Evolutionary conservation across 2,888 invertebrate genomes (phyloP), one percentile per base, ranked within the genome.

Genomic region (Noctua janthe): DNA sequence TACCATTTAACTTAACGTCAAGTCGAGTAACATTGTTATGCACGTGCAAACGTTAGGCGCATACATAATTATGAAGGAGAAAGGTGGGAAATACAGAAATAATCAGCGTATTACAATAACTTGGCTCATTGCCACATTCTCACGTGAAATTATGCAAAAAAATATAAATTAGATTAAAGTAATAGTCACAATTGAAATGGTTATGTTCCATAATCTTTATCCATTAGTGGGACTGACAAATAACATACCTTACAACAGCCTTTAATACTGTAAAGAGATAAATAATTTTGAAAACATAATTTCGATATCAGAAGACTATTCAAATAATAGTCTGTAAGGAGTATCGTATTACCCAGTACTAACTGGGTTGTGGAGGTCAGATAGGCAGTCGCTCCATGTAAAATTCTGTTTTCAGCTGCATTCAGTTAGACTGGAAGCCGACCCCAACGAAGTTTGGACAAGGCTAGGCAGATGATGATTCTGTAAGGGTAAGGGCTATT

Each of bases 41-140:
- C 71, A 71, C 71, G 69, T 69, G 70, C 75, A 79, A 84, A 84
- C 83, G 87, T 83, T 81, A 83, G 72, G 64, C 13, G 87, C 81
- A 88, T 86, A 81, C 87, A 83, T 89, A 89, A 89, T 83, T 86
- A 73, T 79, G 62, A 69, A 86, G 83, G 70, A 83, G 84, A 88
- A 82, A 87, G 80, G 83, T 86, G 83, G 80, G 86, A 87, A 86
- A 82, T 78, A 80, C 80, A 78, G 74, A 78, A 80, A 76, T 82
- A 75, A 74, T 83, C 69, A 71, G 75, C 47, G 35, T 82, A 84
- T 76, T 81, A 82, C 77, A 73, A 66, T 78, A 80, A 85, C 76
- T 69, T 85, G 88, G 86, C 78, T 81, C 71, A 69, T 56, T 62
- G 80, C 81, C 81, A 83, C 39, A 71, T 84, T 77, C 73, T 77